Conservation (phyloP, 2,888 invertebrate species). For the Volucella zonaria region DNA sequence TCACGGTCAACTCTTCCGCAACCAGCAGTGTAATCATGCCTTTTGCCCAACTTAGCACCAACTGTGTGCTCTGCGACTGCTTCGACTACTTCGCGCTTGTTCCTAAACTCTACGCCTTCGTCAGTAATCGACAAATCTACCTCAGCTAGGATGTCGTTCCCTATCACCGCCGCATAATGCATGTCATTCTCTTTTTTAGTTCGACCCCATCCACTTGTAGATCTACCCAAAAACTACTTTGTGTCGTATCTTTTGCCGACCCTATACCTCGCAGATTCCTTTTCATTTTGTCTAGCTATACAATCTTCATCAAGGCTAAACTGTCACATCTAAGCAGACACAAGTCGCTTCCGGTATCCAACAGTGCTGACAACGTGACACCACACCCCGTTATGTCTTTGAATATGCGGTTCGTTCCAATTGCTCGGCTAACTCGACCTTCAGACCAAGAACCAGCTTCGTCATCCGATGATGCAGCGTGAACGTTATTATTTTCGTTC, state of each 20-base stretch:
- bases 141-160: neutral
- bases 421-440: too few species aligned
- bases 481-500: neutral
- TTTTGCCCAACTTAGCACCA: neutral
- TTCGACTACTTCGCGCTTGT: too few species aligned
- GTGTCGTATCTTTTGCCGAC: neutral
- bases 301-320: too few species aligned
- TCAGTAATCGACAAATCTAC: neutral
- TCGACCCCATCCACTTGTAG: neutral
- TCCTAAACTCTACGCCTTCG: too few species aligned
- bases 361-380: too few species aligned
- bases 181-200: neutral
- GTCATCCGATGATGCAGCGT: constrained; percentile 4
- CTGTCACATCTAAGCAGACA: too few species aligned
- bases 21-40: too few species aligned
- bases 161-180: neutral
- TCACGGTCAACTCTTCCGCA: too few species aligned
- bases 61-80: neutral
- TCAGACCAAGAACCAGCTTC: too few species aligned
- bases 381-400: too few species aligned
- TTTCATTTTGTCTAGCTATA: neutral
- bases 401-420: too few species aligned
- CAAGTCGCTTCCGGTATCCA: too few species aligned
- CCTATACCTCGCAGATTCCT: neutral
- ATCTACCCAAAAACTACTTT: constrained; percentile 1